phyloP scores from a whole-genome alignment of 2,113 vertebrate species.

The Plestiodon gilberti region DNA sequence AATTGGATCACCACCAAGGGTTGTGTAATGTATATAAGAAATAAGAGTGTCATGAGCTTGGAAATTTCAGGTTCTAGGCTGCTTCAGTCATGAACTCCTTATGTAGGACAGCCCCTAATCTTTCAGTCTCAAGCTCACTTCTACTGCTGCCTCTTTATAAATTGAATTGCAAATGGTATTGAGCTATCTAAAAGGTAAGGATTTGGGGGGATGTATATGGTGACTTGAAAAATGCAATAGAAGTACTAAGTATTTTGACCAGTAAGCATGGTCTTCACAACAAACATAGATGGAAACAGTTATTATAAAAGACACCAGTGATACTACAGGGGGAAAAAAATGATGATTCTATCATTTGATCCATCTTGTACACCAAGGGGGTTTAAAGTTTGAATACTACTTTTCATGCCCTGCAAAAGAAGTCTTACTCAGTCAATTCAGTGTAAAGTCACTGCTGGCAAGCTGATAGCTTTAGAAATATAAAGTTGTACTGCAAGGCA shows the following conservation, averaged over 20 bases:
- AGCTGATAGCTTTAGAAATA: constrained; percentile 30
- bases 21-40: not conserved
- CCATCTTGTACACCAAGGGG: constrained; percentile 45
- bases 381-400: constrained; percentile 4
- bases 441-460: constrained; percentile 49
- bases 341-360: constrained; percentile 30
- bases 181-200: not conserved
- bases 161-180: not conserved
- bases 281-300: constrained; percentile 3
- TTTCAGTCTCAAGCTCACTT: not conserved
- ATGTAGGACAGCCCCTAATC: not conserved
- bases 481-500: constrained; percentile 38
- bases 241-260: too few species aligned
- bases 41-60: not conserved
- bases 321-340: constrained; percentile 19
- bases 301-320: constrained; percentile 24
- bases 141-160: too few species aligned
- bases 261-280: constrained; percentile 42
- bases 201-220: not conserved
- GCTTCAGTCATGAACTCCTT: not conserved
- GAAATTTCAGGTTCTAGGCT: not conserved
- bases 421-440: constrained; percentile 46
- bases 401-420: constrained; percentile 39
- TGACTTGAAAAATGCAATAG: not conserved
- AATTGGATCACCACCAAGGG: not conserved